phyloP scores from a whole-genome alignment of 2,888 invertebrate species.

The Melanchra persicariae region DNA sequence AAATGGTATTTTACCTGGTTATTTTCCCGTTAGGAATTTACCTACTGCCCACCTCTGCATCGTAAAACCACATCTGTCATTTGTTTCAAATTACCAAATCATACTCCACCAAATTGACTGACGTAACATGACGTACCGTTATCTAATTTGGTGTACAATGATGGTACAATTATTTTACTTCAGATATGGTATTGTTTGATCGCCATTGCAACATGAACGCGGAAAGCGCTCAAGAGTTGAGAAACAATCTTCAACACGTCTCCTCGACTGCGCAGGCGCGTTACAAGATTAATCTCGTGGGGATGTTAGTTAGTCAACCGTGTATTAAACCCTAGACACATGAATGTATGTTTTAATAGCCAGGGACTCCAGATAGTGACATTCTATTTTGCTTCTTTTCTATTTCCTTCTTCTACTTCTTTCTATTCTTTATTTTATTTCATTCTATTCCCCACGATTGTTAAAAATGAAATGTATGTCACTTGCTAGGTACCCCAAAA shows the following conservation, averaged over 20 bases:
- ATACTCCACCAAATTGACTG: conserved; percentile 12
- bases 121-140: conserved; percentile 4
- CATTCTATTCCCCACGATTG: no score
- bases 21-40: no score
- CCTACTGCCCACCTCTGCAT: background rate
- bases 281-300: conserved; percentile 56
- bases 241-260: conserved; percentile 57
- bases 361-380: background rate
- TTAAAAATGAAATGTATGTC: no score
- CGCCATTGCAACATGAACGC: conserved; percentile 56
- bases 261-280: conserved; percentile 48
- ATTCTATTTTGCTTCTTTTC: no score
- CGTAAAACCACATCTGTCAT: background rate
- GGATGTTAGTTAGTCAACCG: conserved; percentile 57
- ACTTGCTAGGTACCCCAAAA: background rate
- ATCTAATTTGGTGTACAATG: conserved; percentile 7
- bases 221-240: conserved; percentile 58
- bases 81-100: conserved; percentile 30
- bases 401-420: no score
- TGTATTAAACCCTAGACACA: conserved; percentile 36
- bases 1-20: no score
- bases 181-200: conserved; percentile 35
- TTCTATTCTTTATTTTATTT: no score
- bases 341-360: background rate
- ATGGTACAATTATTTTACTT: conserved; percentile 20